Evolutionary conservation across 2,113 vertebrate species (phyloP).

Genomic region (Zapornia atra): DNA sequence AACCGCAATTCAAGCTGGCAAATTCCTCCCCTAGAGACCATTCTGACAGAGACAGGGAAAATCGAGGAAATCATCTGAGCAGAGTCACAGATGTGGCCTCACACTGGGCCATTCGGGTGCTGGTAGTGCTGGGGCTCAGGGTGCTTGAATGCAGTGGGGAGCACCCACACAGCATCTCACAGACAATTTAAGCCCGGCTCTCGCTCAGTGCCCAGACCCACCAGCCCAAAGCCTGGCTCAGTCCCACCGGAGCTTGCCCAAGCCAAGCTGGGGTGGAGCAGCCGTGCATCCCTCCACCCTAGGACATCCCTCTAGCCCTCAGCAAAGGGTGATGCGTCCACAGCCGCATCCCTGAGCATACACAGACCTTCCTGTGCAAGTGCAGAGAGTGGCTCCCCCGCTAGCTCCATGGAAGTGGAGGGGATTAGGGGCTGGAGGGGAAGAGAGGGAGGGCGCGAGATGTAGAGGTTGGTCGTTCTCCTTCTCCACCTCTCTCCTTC

Average conservation of each 20-base stretch:
- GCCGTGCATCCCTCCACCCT: not conserved
- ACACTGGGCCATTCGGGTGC: not conserved
- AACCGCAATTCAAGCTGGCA: not conserved
- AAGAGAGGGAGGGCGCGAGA: not conserved
- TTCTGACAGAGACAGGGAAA: not conserved
- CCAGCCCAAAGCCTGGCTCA: not conserved
- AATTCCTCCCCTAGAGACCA: not conserved
- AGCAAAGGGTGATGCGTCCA: not conserved
- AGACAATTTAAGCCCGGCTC: not conserved
- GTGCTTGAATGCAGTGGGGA: not conserved
- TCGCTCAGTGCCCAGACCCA: fast-evolving
- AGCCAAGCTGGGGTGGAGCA: not conserved
- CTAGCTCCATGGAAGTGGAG: not conserved
- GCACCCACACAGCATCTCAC: fast-evolving
- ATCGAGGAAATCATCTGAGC: not conserved
- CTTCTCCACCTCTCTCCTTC: not conserved
- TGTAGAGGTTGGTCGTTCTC: not conserved
- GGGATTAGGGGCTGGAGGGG: not conserved
- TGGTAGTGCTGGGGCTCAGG: fast-evolving
- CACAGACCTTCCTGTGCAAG: not conserved
- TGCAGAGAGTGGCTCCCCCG: not conserved
- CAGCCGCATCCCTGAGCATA: not conserved
- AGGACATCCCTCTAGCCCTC: not conserved
- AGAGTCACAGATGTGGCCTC: not conserved
- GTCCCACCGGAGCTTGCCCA: fast-evolving